Conservation (phyloP, 2,888 invertebrate species). For the Volucella zonaria region DNA sequence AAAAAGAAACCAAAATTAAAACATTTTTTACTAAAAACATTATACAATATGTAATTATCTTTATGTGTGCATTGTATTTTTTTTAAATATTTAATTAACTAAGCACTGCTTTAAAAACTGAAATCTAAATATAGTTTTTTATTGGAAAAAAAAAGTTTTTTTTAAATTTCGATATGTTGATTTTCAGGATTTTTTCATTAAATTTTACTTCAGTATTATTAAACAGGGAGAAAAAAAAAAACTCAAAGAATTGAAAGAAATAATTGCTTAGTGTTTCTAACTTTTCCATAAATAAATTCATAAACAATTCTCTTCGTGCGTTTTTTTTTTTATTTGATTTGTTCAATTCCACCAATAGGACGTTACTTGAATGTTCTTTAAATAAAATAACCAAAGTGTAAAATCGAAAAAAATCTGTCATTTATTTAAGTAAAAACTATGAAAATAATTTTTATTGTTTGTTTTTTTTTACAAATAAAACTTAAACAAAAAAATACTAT, state of each 20-base stretch:
- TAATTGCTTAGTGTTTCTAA: not conserved
- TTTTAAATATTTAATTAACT: constrained; percentile 39
- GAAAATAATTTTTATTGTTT: constrained; percentile 20
- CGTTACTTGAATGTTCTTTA: constrained; percentile 22
- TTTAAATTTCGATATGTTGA: constrained; percentile 58
- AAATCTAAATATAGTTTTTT: constrained; percentile 47
- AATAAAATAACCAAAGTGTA: constrained; percentile 38
- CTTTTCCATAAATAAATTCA: not conserved
- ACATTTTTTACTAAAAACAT: constrained; percentile 47
- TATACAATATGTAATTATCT: constrained; percentile 19
- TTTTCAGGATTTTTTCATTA: constrained; percentile 49
- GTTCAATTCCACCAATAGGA: constrained; percentile 67
- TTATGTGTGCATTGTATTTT: constrained; percentile 44
- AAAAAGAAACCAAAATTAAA: constrained; percentile 16
- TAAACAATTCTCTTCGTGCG: constrained; percentile 68
- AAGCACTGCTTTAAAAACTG: constrained; percentile 52
- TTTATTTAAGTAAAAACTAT: constrained; percentile 67
- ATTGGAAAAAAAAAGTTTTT: constrained; percentile 32
- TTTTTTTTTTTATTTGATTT: constrained; percentile 29
- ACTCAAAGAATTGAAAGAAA: constrained; percentile 16
- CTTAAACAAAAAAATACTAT: constrained; percentile 51
- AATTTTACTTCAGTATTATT: constrained; percentile 10
- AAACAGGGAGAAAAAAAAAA: constrained; percentile 65
- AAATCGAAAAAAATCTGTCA: constrained; percentile 68
- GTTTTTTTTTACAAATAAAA: constrained; percentile 60